Evolutionary conservation across 35 echinoderm and acorn worm species (phyloP), one percentile per base, ranked within the genome.

Genomic region (Ophioderma brevispina): DNA sequence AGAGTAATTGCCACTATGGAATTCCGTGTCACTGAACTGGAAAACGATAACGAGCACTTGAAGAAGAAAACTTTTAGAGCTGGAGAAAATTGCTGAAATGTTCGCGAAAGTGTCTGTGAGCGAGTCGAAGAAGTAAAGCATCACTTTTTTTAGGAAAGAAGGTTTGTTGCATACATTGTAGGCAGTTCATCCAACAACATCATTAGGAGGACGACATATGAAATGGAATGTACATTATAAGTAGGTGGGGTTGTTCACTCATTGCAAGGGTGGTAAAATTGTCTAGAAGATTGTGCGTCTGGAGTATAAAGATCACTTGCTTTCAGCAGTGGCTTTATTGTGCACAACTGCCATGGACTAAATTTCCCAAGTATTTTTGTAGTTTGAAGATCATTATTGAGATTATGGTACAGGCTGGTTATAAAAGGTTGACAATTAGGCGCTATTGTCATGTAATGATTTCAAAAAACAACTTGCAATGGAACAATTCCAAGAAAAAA

Each of bases 71-170:
- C n/a, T 85, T 63, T 49, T 64, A 33, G 83, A 85, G 52, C 37
- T 85, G 6, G 19, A 52, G 25, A 59, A 64, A 25, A 75, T 85
- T 64, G 83, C 83, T 13, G 83, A 85, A 38, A 33, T 64, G 83
- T 52, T n/a, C 83, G 18, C 83, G 83, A 21, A 85, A 85, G 37
- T 64, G 83, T 59, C 52, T 85, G 0, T 49, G 63, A 10, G 83
- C 32, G 18, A 64, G 83, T 85, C 83, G 33, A 52, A 85, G 46
- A 85, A 85, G 83, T 85, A 85, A 85, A 52, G 15, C 28, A 18
- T 70, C 59, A 8, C 59, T 25, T 70, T 4, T 70, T 70, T 15
- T 25, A 25, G 59, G 59, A 25, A 70, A 15, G 59, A 25, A n/a
- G n/a, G n/a, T n/a, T n/a, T n/a, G n/a, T n/a, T n/a, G n/a, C n/a